phyloP scores from a whole-genome alignment of 2,888 invertebrate species.

The Epistrophe eligans region DNA sequence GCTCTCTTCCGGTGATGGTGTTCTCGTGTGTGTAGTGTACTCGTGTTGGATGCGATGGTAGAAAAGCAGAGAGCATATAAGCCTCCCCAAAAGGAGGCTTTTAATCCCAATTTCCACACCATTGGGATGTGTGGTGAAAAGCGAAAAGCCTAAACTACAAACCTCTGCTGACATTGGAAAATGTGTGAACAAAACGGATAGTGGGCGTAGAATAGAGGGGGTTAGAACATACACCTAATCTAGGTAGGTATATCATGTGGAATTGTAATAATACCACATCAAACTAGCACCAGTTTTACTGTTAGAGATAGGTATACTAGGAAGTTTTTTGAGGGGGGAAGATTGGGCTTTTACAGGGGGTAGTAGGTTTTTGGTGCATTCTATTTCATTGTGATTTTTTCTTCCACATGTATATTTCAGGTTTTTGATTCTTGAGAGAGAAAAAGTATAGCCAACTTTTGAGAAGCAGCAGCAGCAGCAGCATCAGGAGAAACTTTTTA shows the following conservation, averaged over 20 bases:
- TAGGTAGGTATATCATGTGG: constrained; percentile 45
- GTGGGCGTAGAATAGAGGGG: not conserved
- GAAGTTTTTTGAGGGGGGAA: constrained; percentile 12
- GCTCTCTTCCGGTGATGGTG: constrained; percentile 47
- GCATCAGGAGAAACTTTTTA: constrained; percentile 26
- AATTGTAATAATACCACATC: constrained; percentile 66
- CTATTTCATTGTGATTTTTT: constrained; percentile 38
- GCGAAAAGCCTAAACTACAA: constrained; percentile 68
- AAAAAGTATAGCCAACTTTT: not conserved
- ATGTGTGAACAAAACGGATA: constrained; percentile 61
- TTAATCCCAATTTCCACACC: constrained; percentile 59
- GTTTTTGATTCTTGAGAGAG: constrained; percentile 31
- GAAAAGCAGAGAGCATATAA: constrained; percentile 43
- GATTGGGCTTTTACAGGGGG: constrained; percentile 26
- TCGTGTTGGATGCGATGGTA: constrained; percentile 18
- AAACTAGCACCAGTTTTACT: constrained; percentile 34
- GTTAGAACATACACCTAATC: constrained; percentile 47
- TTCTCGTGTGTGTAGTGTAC: constrained; percentile 22
- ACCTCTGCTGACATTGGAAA: constrained; percentile 47
- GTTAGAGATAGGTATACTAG: not conserved
- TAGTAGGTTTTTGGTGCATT: constrained; percentile 25
- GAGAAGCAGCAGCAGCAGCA: not conserved
- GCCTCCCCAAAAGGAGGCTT: constrained; percentile 40
- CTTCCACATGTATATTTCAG: constrained; percentile 18
- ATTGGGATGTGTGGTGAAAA: constrained; percentile 73